Percentiles rank a stretch among this genome's conserved stretches.
These are phyloP conservation scores for Montipora capitata DNA, from an alignment of 92 coral and sea anemone genomes.

Conservation along the genomic window DNA sequence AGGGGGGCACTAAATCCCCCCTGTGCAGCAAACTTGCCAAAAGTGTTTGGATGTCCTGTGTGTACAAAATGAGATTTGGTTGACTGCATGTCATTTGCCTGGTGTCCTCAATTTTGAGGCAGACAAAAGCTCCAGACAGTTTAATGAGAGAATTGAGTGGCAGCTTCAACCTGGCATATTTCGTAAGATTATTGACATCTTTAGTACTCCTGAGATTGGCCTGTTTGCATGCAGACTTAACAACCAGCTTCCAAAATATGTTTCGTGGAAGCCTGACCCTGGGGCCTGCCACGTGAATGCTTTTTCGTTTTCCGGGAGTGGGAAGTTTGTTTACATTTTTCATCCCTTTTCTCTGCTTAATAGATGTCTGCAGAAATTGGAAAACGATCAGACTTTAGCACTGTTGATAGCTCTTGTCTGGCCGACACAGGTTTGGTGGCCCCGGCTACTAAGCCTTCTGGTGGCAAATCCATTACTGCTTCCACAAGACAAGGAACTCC, in stretches of 20 bases:
- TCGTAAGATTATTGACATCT: slow-evolving; percentile 11
- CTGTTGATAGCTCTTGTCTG: slow-evolving; percentile 57
- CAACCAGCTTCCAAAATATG: slow-evolving; percentile 52
- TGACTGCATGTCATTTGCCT: slow-evolving; percentile 76
- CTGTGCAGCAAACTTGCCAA: slow-evolving; percentile 29
- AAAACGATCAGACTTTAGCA: slow-evolving; percentile 55
- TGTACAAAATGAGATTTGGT: slow-evolving; percentile 51
- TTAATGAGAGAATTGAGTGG: slow-evolving; percentile 76
- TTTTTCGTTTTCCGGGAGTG: slow-evolving; percentile 35
- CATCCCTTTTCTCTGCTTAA: slow-evolving; percentile 51
- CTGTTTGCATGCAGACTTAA: slow-evolving; percentile 54
- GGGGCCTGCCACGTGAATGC: slow-evolving; percentile 64
- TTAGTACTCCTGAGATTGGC: slow-evolving; percentile 58
- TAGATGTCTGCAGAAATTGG: slow-evolving; percentile 46
- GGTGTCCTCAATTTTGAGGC: slow-evolving; percentile 67
- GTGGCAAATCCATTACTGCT: slow-evolving; percentile 49
- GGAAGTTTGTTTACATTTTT: slow-evolving; percentile 42
- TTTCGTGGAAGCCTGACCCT: slow-evolving; percentile 72
- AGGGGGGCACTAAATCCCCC: slow-evolving; percentile 73
- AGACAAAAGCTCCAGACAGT: slow-evolving; percentile 58
- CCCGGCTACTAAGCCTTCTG: slow-evolving; percentile 35
- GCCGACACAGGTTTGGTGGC: slow-evolving; percentile 75
- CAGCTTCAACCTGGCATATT: slow-evolving; percentile 50
- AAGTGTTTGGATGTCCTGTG: slow-evolving; percentile 60
- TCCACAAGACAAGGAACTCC: slow-evolving; percentile 45